Evolutionary conservation across 2,113 vertebrate species (phyloP).

Genomic region (Numida meleagris): DNA sequence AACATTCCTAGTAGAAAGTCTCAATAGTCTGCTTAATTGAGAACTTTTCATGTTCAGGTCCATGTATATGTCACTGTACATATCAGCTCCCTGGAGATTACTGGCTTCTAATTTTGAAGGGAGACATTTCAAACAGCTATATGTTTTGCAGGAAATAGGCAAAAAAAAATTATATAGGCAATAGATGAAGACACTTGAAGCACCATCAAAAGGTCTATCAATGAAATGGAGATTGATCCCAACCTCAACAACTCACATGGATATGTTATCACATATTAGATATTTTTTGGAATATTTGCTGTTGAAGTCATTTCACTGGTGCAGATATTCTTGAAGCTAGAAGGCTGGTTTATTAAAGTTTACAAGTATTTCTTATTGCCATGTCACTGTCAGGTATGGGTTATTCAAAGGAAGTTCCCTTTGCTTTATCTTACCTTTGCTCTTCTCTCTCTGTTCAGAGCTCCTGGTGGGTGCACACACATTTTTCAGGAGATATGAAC

Average conservation of each 20-base stretch:
- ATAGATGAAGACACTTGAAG: background rate
- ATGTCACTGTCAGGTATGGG: background rate
- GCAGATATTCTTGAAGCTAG: background rate
- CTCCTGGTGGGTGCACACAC: accelerated
- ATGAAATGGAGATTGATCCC: background rate
- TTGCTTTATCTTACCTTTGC: background rate
- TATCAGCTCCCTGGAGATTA: background rate
- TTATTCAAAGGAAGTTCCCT: background rate
- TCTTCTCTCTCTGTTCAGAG: background rate
- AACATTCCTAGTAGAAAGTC: background rate
- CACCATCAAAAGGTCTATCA: background rate
- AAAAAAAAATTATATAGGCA: background rate
- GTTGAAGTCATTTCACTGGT: no score
- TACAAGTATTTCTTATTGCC: background rate
- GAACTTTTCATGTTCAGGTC: background rate
- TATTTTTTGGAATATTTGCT: background rate
- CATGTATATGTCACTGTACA: background rate
- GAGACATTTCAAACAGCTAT: background rate
- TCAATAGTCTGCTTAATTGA: background rate
- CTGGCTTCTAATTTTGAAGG: background rate
- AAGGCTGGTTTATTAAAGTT: background rate
- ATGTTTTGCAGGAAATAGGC: background rate
- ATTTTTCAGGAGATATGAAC: background rate
- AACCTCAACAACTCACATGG: background rate
- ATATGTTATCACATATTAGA: accelerated